Conservation (phyloP, 2,888 invertebrate species). For the Brenthis ino region DNA sequence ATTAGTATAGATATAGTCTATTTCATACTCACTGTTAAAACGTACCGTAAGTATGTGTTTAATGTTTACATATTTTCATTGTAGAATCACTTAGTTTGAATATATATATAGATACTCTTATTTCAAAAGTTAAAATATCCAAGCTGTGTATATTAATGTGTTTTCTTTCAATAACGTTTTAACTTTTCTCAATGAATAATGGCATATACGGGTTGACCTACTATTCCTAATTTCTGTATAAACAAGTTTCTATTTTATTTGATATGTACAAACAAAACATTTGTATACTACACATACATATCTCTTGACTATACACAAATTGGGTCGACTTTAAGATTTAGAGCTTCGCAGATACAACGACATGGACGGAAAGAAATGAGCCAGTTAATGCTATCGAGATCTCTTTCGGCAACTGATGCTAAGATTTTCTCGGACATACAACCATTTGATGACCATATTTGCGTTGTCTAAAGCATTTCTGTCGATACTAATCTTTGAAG, state of each 20-base stretch:
- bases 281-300: constrained; percentile 2
- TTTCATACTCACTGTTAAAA: too few species aligned
- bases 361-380: not conserved
- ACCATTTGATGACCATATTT: constrained; percentile 20
- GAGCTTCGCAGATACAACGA: not conserved
- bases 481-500: constrained; percentile 30
- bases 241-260: constrained; percentile 23
- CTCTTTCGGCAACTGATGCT: constrained; percentile 21
- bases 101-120: too few species aligned
- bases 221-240: constrained; percentile 17
- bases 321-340: constrained; percentile 7
- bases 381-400: constrained; percentile 21
- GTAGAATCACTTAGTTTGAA: too few species aligned
- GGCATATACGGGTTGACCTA: constrained; percentile 19
- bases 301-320: not conserved
- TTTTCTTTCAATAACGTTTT: too few species aligned
- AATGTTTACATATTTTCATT: too few species aligned
- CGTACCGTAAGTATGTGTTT: too few species aligned
- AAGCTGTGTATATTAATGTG: too few species aligned
- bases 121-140: too few species aligned
- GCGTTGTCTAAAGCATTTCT: constrained; percentile 18
- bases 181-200: not conserved
- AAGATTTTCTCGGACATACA: not conserved
- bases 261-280: constrained; percentile 10
- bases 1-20: too few species aligned